Conservation (phyloP, 2,888 invertebrate genomes). For the Notocelia uddmanniana region DNA sequence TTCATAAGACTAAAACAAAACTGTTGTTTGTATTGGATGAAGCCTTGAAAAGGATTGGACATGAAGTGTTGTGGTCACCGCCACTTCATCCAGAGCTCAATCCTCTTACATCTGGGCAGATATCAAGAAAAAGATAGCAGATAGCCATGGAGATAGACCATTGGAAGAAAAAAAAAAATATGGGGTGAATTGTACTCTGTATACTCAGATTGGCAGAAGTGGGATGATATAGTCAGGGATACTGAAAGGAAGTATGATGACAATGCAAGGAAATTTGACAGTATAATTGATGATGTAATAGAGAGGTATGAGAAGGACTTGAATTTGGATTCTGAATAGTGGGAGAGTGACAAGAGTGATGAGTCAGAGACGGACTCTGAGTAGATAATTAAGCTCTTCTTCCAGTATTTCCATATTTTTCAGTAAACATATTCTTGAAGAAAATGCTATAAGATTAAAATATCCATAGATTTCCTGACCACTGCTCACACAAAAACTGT, state of each 20-base stretch:
- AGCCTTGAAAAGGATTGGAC: constrained; percentile 2
- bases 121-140: constrained; percentile 6
- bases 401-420: too few species aligned
- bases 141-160: not conserved
- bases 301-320: constrained; percentile 8
- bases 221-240: constrained; percentile 1
- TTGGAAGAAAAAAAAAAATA: constrained; percentile 3
- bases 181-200: constrained; percentile 1
- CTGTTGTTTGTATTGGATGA: constrained; percentile 8
- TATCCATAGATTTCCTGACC: too few species aligned
- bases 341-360: not conserved
- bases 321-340: constrained; percentile 3
- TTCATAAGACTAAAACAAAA: not conserved
- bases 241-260: constrained; percentile 1
- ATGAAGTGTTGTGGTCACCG: not conserved
- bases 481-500: too few species aligned
- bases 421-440: too few species aligned
- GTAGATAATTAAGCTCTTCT: not conserved
- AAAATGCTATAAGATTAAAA: too few species aligned
- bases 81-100: constrained; percentile 15
- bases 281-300: constrained; percentile 9
- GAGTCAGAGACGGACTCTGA: not conserved
- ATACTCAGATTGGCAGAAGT: constrained; percentile 12
- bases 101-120: constrained; percentile 15
- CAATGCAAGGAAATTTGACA: not conserved